Base-by-base conservation (phyloP, 2,113 vertebrate species). In the Corydoras maculifer region DNA sequence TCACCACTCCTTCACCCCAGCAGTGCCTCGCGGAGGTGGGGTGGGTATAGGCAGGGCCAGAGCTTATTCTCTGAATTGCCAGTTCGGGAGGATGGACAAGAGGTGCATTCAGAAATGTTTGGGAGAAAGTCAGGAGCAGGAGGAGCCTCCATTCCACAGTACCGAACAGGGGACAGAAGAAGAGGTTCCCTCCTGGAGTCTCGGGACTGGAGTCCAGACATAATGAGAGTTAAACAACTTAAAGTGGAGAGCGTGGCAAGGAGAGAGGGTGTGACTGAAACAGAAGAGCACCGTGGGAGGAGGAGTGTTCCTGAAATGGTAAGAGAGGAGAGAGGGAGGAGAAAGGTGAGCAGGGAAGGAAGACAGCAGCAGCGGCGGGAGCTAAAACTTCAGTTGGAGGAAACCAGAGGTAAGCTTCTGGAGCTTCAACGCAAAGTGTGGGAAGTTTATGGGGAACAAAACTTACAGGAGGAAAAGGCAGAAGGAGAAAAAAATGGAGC, bases 401-500 rank as follows among this genome's bases (percentile, higher is more conserved):
- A 89, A 76, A 88, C 88, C 5, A 84, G 85, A 63, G 87, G 86
- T 65, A 87, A 85, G 60, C 83, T 91, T 63, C 82, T 87, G 64
- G 85, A 87, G 25, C 82, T 91, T 72, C 90, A 90, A 82, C 86
- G 87, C 80, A 90, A 84, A 35, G 87, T 91, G 0, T 89, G 87
- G 86, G 85, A 75, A 80, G 88, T 82, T 1, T 90, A 89, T 58
- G 88, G 87, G 51, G 86, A 88, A 69, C 86, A 84, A 70, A 79
- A 82, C 72, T 25, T 78, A 13, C 61, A 76, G 13, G 78, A 75
- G 11, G 78, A 78, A 64, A 77, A 75, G 29, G 64, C n/a, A 57
- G 58, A 82, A 10, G 78, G 84, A 14, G 69, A 77, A 58, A 78
- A 77, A 30, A 68, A 84, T 8, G 75, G 73, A 31, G 72, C 66